These are phyloP conservation scores for Chloroceryle inda DNA, from an alignment of 2,797 vertebrate genomes.

Conservation along the genomic window DNA sequence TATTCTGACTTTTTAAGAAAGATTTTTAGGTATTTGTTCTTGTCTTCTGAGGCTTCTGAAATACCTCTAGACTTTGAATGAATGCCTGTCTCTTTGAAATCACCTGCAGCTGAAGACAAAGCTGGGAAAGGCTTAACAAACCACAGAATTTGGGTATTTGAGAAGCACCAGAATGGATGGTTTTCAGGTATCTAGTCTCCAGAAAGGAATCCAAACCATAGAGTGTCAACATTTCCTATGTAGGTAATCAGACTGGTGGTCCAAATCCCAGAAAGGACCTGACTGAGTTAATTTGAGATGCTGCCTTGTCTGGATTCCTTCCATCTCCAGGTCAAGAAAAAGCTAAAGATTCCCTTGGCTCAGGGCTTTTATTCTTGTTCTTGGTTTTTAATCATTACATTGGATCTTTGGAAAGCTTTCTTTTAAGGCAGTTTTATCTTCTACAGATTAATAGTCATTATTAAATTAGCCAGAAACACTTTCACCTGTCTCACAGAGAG, in stretches of 20 bases:
- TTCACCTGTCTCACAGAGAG: not conserved
- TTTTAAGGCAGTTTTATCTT: not conserved
- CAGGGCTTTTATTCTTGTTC: not conserved
- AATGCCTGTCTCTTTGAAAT: not conserved
- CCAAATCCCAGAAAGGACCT: not conserved
- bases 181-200: not conserved
- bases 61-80: not conserved
- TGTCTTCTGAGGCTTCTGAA: not conserved
- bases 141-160: not conserved
- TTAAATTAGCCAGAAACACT: not conserved
- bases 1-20: not conserved
- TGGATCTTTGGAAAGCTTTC: not conserved
- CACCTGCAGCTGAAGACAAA: not conserved
- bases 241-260: not conserved
- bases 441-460: not conserved
- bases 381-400: not conserved
- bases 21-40: not conserved
- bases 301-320: not conserved
- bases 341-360: not conserved
- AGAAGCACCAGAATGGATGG: not conserved
- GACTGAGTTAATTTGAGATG: not conserved
- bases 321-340: not conserved
- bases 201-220: not conserved
- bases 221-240: not conserved
- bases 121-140: not conserved